A percentile compares a stretch with the other conserved stretches of the same genome.
These are phyloP conservation scores for Notodromas monacha DNA, from an alignment of 2,888 invertebrate species.

Conservation along the genomic window DNA sequence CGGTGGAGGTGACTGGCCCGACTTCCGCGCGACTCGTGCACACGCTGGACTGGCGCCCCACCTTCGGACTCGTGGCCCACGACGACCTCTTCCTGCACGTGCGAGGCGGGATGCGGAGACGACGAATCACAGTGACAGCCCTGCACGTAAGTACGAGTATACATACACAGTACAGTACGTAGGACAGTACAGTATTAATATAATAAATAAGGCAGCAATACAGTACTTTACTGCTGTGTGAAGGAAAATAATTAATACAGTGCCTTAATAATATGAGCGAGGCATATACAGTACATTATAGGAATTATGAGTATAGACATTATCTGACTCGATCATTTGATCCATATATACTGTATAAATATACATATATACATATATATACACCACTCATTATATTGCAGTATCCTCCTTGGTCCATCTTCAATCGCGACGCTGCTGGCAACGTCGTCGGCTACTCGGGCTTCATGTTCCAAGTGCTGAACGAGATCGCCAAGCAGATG, in stretches of 20 bases:
- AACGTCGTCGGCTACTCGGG: constrained; percentile 27
- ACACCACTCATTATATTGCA: constrained; percentile 19
- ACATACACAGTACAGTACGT: too few species aligned
- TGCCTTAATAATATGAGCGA: too few species aligned
- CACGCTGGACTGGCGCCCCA: constrained; percentile 39
- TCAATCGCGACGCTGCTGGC: constrained; percentile 21
- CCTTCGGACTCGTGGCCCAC: constrained; percentile 27
- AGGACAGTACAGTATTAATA: too few species aligned
- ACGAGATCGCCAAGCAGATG: constrained; percentile 34
- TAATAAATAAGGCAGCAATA: too few species aligned
- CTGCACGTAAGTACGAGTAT: constrained; percentile 46
- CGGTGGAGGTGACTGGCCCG: constrained; percentile 22
- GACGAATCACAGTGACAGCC: constrained; percentile 33
- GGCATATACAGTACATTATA: too few species aligned
- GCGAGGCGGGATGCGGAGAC: constrained; percentile 38
- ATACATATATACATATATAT: too few species aligned
- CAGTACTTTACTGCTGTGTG: too few species aligned
- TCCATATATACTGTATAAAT: too few species aligned
- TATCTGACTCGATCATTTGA: too few species aligned
- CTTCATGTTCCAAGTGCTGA: constrained; percentile 40
- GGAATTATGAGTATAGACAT: too few species aligned
- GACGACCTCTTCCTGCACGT: constrained; percentile 48
- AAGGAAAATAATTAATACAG: too few species aligned
- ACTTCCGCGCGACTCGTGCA: constrained; percentile 16
- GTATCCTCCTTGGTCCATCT: constrained; percentile 63